Evolutionary conservation across 2,888 invertebrate genomes (phyloP), one percentile per base, ranked within the genome.

Genomic region (Onchidella celtica): DNA sequence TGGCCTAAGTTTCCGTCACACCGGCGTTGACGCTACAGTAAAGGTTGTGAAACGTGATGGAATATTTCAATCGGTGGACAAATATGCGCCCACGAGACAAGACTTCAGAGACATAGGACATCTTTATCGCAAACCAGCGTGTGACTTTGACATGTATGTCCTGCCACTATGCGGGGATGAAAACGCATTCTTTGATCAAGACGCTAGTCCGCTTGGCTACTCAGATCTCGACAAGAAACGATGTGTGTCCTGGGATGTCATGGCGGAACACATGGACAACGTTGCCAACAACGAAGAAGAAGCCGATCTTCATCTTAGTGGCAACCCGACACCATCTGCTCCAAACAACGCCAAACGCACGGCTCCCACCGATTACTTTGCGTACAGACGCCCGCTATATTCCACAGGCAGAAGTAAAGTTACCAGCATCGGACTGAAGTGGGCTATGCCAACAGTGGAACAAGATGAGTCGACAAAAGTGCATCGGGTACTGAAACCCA

Each of bases 351-450:
- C 11, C 32, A 4, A 29, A 63, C 47, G 27, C n/a, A n/a, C 9
- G 2, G n/a, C 24, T 59, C n/a, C 68, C 14, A 29, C 57, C 59
- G 57, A 66, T 27, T 55, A 72, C 4, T 34, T 63, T 32, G 34
- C 72, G 1, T 74, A 66, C 61, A 38, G 24, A 57, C 69, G 63
- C 27, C 55, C 61, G 14, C 11, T 40, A 21, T 68, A 55, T 21
- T 27, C 57, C 6, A 61, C 79, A 32, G 83, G 69, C 34, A 77
- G 68, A 57, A 79, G 81, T 29, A 27, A 59, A 3, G 81, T 84
- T 3, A 38, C 76, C 1, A 34, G 65, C 24, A 72, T 85, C 3
- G 85, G 85, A 14, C 63, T 85, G 21, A 78, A 66, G 38, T 85
- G 85, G 85, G 66, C 74, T n/a, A 34, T 84, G 24, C 82, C 80